Conservation (phyloP, 2,888 invertebrate species). For the Teleogryllus oceanicus region DNA sequence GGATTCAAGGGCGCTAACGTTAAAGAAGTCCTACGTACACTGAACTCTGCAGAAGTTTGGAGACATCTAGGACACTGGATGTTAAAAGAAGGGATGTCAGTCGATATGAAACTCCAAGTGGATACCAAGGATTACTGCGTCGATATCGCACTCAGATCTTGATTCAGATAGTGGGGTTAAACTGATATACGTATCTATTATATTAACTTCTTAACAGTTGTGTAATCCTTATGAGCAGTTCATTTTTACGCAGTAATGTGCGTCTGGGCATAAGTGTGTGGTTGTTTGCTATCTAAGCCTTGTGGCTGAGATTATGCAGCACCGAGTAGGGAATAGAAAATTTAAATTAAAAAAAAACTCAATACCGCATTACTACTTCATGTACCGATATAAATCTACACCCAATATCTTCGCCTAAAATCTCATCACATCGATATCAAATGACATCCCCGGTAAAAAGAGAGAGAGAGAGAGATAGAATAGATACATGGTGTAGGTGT, state of each 20-base stretch:
- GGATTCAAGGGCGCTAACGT: neutral
- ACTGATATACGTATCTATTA: no score
- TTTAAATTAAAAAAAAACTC: no score
- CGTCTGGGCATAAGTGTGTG: no score
- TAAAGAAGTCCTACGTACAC: conserved; percentile 6
- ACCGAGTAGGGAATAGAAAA: no score
- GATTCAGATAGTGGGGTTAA: no score
- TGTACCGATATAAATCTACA: neutral
- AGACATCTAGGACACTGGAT: neutral
- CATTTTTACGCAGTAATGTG: no score
- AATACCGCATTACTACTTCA: neutral
- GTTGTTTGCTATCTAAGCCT: no score
- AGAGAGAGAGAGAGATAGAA: neutral
- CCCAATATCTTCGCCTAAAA: neutral
- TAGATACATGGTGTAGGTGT: neutral
- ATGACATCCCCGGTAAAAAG: conserved; percentile 18
- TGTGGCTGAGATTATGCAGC: no score
- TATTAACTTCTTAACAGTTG: no score
- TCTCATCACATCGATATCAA: neutral
- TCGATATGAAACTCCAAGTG: neutral
- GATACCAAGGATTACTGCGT: no score
- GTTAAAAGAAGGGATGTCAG: conserved; percentile 4
- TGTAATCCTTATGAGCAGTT: no score
- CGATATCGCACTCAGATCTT: no score
- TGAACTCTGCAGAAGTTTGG: neutral